phyloP scores from a whole-genome alignment of 2,113 vertebrate species.

The Lates calcarifer region DNA sequence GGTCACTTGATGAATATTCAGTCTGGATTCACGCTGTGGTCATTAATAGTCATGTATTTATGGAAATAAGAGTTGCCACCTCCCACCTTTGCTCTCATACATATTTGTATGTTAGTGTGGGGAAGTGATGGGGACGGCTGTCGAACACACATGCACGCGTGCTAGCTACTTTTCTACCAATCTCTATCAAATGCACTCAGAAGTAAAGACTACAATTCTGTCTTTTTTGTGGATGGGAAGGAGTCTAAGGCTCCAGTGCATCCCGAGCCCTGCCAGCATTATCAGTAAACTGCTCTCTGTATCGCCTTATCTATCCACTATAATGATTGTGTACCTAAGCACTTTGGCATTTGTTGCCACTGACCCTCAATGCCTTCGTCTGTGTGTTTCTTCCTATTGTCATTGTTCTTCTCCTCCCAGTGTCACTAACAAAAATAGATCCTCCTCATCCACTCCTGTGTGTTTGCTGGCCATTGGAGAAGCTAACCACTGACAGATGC shows the following conservation, averaged over 20 bases:
- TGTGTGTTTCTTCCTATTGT: not conserved
- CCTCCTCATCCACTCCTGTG: constrained; percentile 26
- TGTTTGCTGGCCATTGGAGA: constrained; percentile 28
- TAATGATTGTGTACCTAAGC: not conserved
- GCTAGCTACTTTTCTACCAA: not conserved
- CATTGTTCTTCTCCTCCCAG: constrained; percentile 1
- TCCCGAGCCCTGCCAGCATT: not conserved
- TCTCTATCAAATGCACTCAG: not conserved
- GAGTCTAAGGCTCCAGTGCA: not conserved
- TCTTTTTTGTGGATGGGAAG: not conserved
- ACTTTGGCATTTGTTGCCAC: not conserved
- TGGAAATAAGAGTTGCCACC: constrained; percentile 20
- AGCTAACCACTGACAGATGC: constrained; percentile 66
- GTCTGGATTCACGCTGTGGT: constrained; percentile 24
- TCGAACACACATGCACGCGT: not conserved
- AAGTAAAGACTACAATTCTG: not conserved
- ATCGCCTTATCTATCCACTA: not conserved
- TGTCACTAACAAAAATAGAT: constrained; percentile 47
- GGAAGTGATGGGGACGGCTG: not conserved
- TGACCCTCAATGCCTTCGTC: not conserved
- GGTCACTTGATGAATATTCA: constrained; percentile 58
- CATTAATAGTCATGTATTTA: constrained; percentile 54
- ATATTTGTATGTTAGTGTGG: not conserved
- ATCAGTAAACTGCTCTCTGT: not conserved
- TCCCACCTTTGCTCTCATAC: not conserved